A percentile compares a stretch with the other conserved stretches of the same genome.
Evolutionary conservation across 2,113 vertebrate species (phyloP).

Genomic region (Nymphicus hollandicus): DNA sequence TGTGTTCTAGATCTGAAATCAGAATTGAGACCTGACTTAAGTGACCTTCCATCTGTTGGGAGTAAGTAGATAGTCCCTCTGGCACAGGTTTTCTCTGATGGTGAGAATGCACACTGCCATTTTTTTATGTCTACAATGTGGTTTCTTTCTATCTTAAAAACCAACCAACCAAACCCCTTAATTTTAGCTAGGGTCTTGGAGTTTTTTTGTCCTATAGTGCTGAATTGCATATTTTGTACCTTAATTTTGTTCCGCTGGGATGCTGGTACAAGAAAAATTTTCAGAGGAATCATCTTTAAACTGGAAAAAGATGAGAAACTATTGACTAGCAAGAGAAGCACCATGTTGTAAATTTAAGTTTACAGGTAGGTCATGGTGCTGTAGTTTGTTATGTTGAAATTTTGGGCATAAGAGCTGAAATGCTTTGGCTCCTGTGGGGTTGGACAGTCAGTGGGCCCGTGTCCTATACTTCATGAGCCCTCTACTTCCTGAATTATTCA

Average conservation of each 20-base stretch:
- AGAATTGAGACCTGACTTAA: not conserved
- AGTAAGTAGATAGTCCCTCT: not conserved
- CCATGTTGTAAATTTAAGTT: not conserved
- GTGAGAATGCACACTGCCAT: not conserved
- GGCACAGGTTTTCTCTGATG: not conserved
- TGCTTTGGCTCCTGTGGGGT: not conserved
- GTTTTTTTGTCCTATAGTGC: not conserved
- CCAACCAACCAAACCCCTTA: not conserved
- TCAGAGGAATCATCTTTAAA: not conserved
- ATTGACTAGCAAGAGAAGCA: not conserved
- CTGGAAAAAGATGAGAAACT: not conserved
- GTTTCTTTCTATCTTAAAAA: not conserved
- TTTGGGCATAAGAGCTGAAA: not conserved
- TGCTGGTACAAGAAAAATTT: not conserved
- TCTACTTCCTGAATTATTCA: not conserved
- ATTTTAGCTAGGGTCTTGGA: not conserved
- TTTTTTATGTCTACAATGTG: not conserved
- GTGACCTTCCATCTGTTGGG: not conserved
- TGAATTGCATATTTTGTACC: rapidly evolving
- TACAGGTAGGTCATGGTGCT: not conserved
- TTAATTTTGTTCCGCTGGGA: not conserved
- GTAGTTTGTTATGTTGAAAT: not conserved
- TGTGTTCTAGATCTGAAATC: not conserved
- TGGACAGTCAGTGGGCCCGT: not conserved
- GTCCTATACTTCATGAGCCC: not conserved